A percentile compares a stretch with the other conserved stretches of the same genome.
phyloP scores from a whole-genome alignment of 2,113 vertebrate species.

The Naja naja region DNA sequence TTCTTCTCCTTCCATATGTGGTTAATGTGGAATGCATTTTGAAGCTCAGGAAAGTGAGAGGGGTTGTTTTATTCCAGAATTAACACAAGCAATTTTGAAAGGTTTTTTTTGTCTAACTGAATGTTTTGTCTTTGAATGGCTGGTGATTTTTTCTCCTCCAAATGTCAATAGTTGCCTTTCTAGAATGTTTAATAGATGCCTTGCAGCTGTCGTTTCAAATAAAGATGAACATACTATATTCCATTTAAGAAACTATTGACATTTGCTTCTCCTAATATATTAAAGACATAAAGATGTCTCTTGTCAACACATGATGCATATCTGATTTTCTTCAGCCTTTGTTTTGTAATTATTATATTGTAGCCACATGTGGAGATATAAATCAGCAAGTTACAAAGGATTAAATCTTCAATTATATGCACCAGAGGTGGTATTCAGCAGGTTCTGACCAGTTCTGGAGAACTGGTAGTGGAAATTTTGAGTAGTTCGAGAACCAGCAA shows the following conservation, averaged over 20 bases:
- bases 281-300: background rate
- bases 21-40: conserved; percentile 16
- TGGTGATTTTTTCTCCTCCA: background rate
- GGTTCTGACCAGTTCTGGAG: too few species aligned
- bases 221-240: background rate
- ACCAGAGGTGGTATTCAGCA: too few species aligned
- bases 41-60: conserved; percentile 33
- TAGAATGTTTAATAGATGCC: conserved; percentile 15
- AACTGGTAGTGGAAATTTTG: too few species aligned
- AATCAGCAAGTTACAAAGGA: background rate
- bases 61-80: conserved; percentile 39
- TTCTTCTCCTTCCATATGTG: conserved; percentile 7
- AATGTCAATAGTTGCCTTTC: background rate
- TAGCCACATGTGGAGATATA: background rate
- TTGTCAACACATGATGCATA: conserved; percentile 1
- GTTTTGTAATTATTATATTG: background rate
- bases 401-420: background rate
- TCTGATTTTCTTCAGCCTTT: conserved; percentile 1
- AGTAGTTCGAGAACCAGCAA: too few species aligned
- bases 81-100: conserved; percentile 30
- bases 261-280: conserved; percentile 6
- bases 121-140: conserved; percentile 14
- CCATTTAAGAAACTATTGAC: conserved; percentile 13
- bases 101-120: conserved; percentile 24
- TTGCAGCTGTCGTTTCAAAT: conserved; percentile 7